Base-by-base conservation (phyloP, 1,140 invertebrate genomes). In the Whitmania pigra region DNA sequence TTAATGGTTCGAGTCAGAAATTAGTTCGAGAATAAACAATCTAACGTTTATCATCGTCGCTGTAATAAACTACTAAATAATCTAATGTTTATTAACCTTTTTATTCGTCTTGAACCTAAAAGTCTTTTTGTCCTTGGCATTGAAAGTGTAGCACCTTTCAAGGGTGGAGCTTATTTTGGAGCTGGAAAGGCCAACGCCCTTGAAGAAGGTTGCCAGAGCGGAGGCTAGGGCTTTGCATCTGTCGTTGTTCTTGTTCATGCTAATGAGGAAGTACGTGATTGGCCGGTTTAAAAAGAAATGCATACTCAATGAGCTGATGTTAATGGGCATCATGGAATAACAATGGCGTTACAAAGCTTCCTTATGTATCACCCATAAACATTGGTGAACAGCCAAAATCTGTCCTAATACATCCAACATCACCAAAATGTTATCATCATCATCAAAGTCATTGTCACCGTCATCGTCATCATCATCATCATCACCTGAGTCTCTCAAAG, bases 61-160 rank as follows among this genome's bases (percentile, higher is more conserved):
- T 57, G 25, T n/a, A n/a, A n/a, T n/a, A n/a, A n/a, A n/a, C n/a
- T n/a, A n/a, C n/a, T n/a, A n/a, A n/a, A n/a, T n/a, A n/a, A n/a
- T n/a, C n/a, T n/a, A n/a, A 68, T 15, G 1, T 40, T 17, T 31
- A 31, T 2, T 13, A 40, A 68, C 36, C 69, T 79, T 74, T 22
- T 67, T 69, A 15, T 70, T 74, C 6, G 18, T 49, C 57, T 71
- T 73, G 68, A 75, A 70, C 60, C 88, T 89, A 74, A 77, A 80
- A 68, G 90, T 82, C 79, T 88, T 88, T 80, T 91, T 90, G 77
- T 93, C 90, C 82, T 91, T 90, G 74, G 88, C 89, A 31, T 93
- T 88, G 83, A 90, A 90, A 73, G 87, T 88, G 77, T 89, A 86
- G 80, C 88, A 87, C 76, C 87, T 83, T 73, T 90, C 89, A 25